Conservation (phyloP, 2,113 vertebrate genomes). For the Platanista minor region DNA sequence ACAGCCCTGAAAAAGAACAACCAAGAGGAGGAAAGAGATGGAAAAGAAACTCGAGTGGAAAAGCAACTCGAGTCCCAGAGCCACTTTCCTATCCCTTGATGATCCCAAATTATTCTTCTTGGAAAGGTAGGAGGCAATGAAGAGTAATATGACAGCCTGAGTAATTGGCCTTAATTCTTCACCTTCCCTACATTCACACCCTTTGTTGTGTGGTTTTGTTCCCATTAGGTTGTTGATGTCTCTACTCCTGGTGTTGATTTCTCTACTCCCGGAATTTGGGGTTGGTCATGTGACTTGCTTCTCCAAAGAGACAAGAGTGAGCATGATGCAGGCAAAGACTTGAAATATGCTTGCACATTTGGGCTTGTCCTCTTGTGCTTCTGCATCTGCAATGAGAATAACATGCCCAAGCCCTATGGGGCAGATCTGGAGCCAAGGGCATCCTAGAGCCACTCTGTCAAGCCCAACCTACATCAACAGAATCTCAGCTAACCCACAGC, state of each 20-base stretch:
- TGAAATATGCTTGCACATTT: background rate
- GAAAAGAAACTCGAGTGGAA: background rate
- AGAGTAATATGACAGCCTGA: background rate
- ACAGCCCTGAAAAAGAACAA: background rate
- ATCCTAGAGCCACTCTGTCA: background rate
- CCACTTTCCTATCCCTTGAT: background rate
- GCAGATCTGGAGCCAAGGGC: background rate
- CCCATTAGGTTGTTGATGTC: background rate
- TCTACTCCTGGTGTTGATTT: background rate
- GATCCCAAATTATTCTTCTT: background rate
- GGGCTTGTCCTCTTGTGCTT: background rate
- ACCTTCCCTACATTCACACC: background rate
- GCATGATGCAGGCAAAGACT: background rate
- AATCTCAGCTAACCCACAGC: background rate
- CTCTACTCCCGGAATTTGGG: background rate
- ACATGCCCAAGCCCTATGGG: background rate
- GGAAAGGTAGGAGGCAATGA: background rate
- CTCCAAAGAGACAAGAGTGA: background rate
- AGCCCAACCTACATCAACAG: background rate
- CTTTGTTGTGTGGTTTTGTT: background rate
- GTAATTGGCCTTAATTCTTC: background rate
- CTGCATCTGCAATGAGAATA: background rate
- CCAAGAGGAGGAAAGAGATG: background rate
- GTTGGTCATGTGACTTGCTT: background rate
- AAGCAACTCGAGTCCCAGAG: background rate